Base-by-base conservation (phyloP, 2,113 vertebrate species). In the Pterocles burchelli region DNA sequence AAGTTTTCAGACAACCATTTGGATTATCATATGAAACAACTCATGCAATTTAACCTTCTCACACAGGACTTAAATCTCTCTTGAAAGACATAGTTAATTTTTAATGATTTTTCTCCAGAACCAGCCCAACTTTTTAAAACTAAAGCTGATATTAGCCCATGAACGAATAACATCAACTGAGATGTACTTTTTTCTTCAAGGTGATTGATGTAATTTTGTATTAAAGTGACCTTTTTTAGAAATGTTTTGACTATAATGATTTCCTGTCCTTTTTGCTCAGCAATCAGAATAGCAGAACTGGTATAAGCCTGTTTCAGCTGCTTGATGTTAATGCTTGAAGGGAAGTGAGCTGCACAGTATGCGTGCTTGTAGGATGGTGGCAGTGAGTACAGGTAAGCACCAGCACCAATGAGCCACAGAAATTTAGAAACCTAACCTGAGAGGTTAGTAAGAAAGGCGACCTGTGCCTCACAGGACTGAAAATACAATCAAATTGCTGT, bases 191-290 rank as follows among this genome's bases (percentile, higher is more conserved):
- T 98, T 97, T 97, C 95, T 98, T 97, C 97, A 98, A 98, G 97
- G 97, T 98, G 99, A 99, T 98, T 98, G 98, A 99, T 99, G 98
- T 98, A 97, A 99, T 99, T 99, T 98, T 92, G 93, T 98, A 98
- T 99, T 98, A 98, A 98, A 98, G 98, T 98, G 98, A 99, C 98
- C 98, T 99, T 98, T 98, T 97, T 98, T 97, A 97, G 98, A 98
- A 98, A 97, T 98, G 98, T 98, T 99, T 98, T 98, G 97, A 98
- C 92, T 98, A 88, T 98, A 99, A 99, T 98, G 99, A 99, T 99
- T 99, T 99, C 97, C 98, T 99, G 98, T 99, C 99, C 97, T 96
- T 98, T 98, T 97, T 97, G 96, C 96, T 99, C 98, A 98, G 97
- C 97, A 97, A 70, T 97, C 82, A 89, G 97, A 96, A 96, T 92